A percentile compares a stretch with the other conserved stretches of the same genome.
These are phyloP conservation scores for Miniopterus natalensis DNA, from an alignment of 2,113 vertebrate genomes.

Conservation along the genomic window DNA sequence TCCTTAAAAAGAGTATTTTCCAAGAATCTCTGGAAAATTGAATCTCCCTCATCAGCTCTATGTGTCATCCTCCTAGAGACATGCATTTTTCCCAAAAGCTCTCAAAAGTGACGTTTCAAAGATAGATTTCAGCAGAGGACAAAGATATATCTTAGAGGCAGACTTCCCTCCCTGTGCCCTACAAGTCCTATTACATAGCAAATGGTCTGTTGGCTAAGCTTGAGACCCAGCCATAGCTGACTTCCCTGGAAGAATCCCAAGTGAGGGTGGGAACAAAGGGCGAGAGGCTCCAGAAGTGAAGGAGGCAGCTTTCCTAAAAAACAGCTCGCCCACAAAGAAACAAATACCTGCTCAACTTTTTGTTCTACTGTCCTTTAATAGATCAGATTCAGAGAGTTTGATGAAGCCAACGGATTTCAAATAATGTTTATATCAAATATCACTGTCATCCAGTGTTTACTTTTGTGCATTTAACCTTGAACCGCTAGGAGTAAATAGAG, in stretches of 20 bases:
- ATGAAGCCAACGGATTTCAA: constrained; percentile 17
- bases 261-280: not conserved
- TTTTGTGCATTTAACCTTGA: constrained; percentile 38
- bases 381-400: not conserved
- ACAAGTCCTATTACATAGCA: not conserved
- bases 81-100: not conserved
- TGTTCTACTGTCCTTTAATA: not conserved
- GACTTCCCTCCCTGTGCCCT: not conserved
- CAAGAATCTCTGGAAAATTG: not conserved
- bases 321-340: not conserved
- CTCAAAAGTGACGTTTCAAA: not conserved
- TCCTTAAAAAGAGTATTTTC: not conserved
- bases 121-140: not conserved
- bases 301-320: not conserved
- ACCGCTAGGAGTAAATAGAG: not conserved
- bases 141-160: not conserved
- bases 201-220: not conserved
- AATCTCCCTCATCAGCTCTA: not conserved
- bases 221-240: not conserved
- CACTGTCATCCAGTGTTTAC: constrained; percentile 40
- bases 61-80: not conserved
- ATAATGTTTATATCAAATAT: not conserved
- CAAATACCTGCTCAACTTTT: not conserved
- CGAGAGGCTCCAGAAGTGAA: not conserved
- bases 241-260: not conserved